Evolutionary conservation across 2,797 vertebrate species (phyloP).

Genomic region (Adelosebastes latens): DNA sequence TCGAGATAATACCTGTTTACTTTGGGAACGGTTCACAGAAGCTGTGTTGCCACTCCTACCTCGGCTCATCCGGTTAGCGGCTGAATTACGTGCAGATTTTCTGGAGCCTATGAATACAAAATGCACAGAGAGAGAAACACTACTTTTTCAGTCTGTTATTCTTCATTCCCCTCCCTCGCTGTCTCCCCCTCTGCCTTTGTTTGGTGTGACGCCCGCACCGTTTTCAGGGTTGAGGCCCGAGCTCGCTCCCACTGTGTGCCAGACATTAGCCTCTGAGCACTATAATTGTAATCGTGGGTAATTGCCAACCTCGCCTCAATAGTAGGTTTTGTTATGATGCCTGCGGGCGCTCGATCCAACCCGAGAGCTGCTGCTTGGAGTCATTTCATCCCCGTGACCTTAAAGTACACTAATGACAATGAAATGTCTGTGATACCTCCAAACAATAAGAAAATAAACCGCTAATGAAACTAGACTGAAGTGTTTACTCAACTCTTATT

Average conservation of each 20-base stretch:
- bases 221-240: conserved; percentile 30
- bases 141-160: conserved; percentile 16
- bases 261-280: conserved; percentile 32
- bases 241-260: conserved; percentile 24
- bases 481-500: background rate
- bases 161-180: background rate
- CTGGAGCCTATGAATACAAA: conserved; percentile 51
- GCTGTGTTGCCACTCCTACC: conserved; percentile 16
- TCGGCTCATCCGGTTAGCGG: conserved; percentile 3
- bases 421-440: background rate
- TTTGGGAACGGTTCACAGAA: conserved; percentile 48
- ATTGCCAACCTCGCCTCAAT: conserved; percentile 46
- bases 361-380: background rate
- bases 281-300: conserved; percentile 44
- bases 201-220: background rate
- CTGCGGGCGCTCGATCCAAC: conserved; percentile 3
- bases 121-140: background rate
- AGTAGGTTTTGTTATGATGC: conserved; percentile 43
- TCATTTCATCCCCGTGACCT: background rate
- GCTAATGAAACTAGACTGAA: background rate
- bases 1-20: conserved; percentile 67
- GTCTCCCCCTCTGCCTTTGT: conserved; percentile 30
- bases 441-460: background rate
- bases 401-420: background rate
- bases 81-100: conserved; percentile 60